Evolutionary conservation across 2,113 vertebrate genomes (phyloP).

Genomic region (Pungitius pungitius): DNA sequence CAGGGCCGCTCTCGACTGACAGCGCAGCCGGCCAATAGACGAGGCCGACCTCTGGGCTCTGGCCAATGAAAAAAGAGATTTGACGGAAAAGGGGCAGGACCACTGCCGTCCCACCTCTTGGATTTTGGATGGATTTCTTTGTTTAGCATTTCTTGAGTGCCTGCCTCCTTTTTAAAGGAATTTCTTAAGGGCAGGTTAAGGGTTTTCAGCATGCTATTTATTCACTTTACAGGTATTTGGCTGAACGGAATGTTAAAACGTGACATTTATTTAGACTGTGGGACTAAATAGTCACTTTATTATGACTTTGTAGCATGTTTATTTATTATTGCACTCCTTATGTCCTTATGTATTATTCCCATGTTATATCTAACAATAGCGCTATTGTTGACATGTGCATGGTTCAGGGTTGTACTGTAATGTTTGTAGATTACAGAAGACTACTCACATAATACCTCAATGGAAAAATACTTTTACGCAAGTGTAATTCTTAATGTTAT

Average conservation of each 20-base stretch:
- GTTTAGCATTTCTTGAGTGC: constrained; percentile 58
- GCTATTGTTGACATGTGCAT: not conserved
- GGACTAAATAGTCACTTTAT: not conserved
- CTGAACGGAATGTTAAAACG: not conserved
- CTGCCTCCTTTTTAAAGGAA: constrained; percentile 14
- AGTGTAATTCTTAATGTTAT: not conserved
- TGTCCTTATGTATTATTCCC: not conserved
- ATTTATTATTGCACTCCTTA: not conserved
- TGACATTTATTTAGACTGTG: not conserved
- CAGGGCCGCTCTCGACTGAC: constrained; percentile 42
- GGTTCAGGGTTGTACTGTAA: not conserved
- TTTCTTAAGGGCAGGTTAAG: not conserved
- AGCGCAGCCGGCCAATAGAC: constrained; percentile 57
- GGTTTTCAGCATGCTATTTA: not conserved
- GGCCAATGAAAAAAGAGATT: constrained; percentile 63
- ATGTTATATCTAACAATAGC: not conserved
- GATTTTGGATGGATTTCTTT: constrained; percentile 71
- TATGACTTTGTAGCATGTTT: not conserved
- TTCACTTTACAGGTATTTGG: not conserved
- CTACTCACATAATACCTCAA: not conserved
- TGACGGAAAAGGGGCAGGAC: constrained; percentile 32
- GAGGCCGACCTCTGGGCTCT: accelerated
- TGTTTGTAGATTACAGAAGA: not conserved
- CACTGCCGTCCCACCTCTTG: constrained; percentile 28
- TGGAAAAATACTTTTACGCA: not conserved